These are phyloP conservation scores for Caradrina clavipalpis DNA, from an alignment of 2,888 invertebrate genomes.

Conservation along the genomic window DNA sequence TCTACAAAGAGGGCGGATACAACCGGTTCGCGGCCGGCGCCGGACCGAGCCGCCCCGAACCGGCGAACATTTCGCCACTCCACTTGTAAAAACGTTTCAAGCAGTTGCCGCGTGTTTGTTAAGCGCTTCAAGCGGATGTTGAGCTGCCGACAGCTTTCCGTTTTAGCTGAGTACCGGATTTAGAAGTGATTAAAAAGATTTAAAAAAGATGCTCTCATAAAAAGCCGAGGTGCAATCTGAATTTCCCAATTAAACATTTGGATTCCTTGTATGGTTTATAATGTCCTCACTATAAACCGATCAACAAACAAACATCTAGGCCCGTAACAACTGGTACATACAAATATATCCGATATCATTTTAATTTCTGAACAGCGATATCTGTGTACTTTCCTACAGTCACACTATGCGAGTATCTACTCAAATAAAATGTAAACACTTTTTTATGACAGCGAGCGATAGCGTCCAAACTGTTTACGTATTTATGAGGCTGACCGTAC, in stretches of 20 bases:
- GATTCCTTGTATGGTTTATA: no score
- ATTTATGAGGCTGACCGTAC: slow-evolving; percentile 62
- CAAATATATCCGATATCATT: slow-evolving; percentile 15
- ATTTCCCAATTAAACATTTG: not conserved
- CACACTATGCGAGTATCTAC: slow-evolving; percentile 3
- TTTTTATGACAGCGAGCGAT: slow-evolving; percentile 52
- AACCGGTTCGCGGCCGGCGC: slow-evolving; percentile 37
- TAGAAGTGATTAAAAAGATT: slow-evolving; percentile 5
- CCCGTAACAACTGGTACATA: not conserved
- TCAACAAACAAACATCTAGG: not conserved
- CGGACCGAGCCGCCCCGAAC: slow-evolving; percentile 5
- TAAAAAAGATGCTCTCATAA: not conserved
- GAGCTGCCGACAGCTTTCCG: slow-evolving; percentile 35
- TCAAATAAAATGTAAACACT: slow-evolving; percentile 43
- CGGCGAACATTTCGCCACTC: slow-evolving; percentile 49
- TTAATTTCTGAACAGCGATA: slow-evolving; percentile 19
- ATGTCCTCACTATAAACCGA: not conserved
- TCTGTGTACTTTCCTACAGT: not conserved
- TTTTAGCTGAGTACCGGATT: slow-evolving; percentile 17
- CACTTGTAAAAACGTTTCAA: slow-evolving; percentile 57
- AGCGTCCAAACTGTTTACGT: slow-evolving; percentile 53
- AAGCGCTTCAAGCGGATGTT: slow-evolving; percentile 44
- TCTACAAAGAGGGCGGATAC: slow-evolving; percentile 47
- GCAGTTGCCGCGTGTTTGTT: slow-evolving; percentile 54
- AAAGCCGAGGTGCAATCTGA: not conserved